Base-by-base conservation (phyloP, 2,888 invertebrate genomes). In the Ormia ochracea region DNA sequence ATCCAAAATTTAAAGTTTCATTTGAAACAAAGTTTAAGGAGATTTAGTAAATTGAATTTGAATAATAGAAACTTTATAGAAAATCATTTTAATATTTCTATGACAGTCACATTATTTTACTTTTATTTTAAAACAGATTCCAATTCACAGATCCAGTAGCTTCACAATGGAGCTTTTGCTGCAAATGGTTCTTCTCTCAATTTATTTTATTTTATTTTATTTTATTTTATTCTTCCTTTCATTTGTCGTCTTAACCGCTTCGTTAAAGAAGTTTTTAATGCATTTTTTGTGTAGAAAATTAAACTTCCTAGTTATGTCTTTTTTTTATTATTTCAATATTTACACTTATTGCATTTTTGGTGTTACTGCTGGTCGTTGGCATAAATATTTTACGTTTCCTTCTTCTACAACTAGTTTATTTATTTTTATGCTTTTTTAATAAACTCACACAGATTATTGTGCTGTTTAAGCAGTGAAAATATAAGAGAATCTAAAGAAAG, bases 331-430 rank as follows among this genome's bases (percentile, higher is more conserved):
- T 80, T 76, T 76, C 68, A 72, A 80, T 76, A 80, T 76, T 80
- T 80, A 76, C 80, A 80, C 76, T 73, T 73, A 80, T 80, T 76
- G 68, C 76, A 77, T 70, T 74, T 78, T 74, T 81, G 73, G 73
- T 74, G 81, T 74, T 75, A 78, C 78, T 76, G 31, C 78, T 82
- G 82, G 82, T 82, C 82, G 82, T 82, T 82, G 82, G 74, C 82
- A 82, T 48, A 80, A 77, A 80, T 80, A 68, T 59, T 58, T 58
- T 63, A 33, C 45, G 50, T 65, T 61, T 58, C n/a, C n/a, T n/a
- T n/a, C 50, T 70, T 72, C 19, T 65, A 23, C 41, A 61, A 52
- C 45, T 45, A 38, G 48, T 65, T 28, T 65, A 14, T 28, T 56
- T 23, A 17, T 48, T 63, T 68, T 68, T 66, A 38, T 26, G 12